Conservation (phyloP, 2,888 invertebrate genomes). For the Hoplodrina ambigua region DNA sequence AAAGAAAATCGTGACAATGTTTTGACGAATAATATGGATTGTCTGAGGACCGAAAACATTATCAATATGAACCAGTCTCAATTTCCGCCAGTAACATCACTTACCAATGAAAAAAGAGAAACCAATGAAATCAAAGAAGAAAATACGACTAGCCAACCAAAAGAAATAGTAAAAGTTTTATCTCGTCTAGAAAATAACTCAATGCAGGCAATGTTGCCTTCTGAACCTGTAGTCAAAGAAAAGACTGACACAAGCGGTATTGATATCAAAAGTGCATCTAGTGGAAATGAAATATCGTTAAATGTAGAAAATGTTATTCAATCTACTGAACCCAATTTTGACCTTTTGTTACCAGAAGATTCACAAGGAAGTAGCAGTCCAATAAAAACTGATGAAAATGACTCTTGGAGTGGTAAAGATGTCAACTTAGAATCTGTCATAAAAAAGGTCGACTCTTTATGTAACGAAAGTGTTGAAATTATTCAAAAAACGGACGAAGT, state of each 20-base stretch:
- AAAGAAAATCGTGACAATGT: conserved; percentile 66
- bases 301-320: conserved; percentile 35
- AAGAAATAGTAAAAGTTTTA: conserved; percentile 32
- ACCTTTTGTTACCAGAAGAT: conserved; percentile 39
- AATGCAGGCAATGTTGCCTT: conserved; percentile 10
- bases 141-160: conserved; percentile 21
- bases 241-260: conserved; percentile 12
- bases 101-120: conserved; percentile 34
- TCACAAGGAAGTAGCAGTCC: conserved; percentile 64
- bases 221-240: conserved; percentile 32
- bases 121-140: conserved; percentile 51
- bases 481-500: conserved; percentile 64
- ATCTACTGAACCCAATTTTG: conserved; percentile 39
- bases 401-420: conserved; percentile 95
- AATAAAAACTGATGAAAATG: conserved; percentile 92
- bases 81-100: conserved; percentile 28
- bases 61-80: conserved; percentile 17
- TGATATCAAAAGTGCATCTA: conserved; percentile 30
- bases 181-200: conserved; percentile 39
- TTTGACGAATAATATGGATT: conserved; percentile 48
- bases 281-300: conserved; percentile 32
- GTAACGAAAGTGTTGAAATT: conserved; percentile 82
- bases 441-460: conserved; percentile 93
- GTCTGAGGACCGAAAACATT: conserved; percentile 51
- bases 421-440: conserved; percentile 95